phyloP scores from a whole-genome alignment of 2,888 invertebrate species.

The Trissolcus japonicus region DNA sequence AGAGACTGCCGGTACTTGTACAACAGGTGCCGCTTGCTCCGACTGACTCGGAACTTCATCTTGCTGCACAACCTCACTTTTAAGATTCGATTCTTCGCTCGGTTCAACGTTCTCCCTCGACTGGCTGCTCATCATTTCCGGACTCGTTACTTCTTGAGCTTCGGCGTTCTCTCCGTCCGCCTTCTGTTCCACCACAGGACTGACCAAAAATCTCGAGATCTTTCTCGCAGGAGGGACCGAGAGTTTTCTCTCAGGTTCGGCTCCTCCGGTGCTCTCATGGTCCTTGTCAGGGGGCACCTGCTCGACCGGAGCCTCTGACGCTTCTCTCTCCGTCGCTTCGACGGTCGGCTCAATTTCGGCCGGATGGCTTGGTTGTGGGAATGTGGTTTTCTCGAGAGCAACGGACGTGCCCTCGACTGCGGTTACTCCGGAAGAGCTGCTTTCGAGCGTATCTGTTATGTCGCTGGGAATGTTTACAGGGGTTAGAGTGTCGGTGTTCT shows the following conservation, averaged over 20 bases:
- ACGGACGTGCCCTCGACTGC: conserved; percentile 58
- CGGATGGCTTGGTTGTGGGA: conserved; percentile 16
- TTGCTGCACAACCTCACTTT: background rate
- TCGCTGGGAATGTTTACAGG: conserved; percentile 70
- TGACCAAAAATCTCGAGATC: conserved; percentile 88
- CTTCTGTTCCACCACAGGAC: conserved; percentile 84
- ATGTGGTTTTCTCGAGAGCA: conserved; percentile 48
- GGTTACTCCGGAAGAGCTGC: conserved; percentile 57
- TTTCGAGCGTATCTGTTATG: conserved; percentile 67
- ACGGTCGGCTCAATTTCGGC: conserved; percentile 4
- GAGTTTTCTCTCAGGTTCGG: conserved; percentile 55
- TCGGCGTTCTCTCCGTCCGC: conserved; percentile 9
- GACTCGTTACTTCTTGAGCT: conserved; percentile 7
- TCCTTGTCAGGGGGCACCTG: conserved; percentile 30
- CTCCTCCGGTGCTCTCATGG: conserved; percentile 5
- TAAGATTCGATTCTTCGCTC: background rate
- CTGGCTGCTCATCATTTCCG: background rate
- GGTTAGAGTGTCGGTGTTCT: conserved; percentile 72
- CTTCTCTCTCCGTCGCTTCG: conserved; percentile 7
- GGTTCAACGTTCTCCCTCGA: conserved; percentile 5
- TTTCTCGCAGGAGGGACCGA: conserved; percentile 79
- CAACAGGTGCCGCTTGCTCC: background rate
- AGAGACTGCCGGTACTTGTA: too few species aligned
- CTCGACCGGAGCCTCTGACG: background rate
- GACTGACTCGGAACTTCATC: background rate